Conservation (phyloP, 2,888 invertebrate genomes). For the Drosophila tripunctata region DNA sequence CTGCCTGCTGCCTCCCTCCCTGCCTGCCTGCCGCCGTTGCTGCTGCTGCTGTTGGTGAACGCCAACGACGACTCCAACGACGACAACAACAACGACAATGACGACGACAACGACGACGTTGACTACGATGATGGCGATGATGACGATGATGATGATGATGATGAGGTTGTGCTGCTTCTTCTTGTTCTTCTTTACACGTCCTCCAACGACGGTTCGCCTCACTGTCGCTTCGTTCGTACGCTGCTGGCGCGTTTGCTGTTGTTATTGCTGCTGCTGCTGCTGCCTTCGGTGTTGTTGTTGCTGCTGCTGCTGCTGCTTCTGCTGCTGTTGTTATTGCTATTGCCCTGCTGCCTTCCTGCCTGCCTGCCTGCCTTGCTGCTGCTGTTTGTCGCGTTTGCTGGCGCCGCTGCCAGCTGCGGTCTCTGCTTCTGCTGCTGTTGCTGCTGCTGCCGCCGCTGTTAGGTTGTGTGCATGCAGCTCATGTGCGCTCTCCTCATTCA, state of each 20-base stretch:
- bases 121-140: slow-evolving; percentile 10
- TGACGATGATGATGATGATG: slow-evolving; percentile 42
- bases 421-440: slow-evolving; percentile 50
- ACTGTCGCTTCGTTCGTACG: slow-evolving; percentile 63
- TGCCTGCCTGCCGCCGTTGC: slow-evolving; percentile 46
- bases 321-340: slow-evolving; percentile 29
- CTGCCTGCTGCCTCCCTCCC: slow-evolving; percentile 53
- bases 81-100: slow-evolving; percentile 21
- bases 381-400: slow-evolving; percentile 53
- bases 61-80: slow-evolving; percentile 42
- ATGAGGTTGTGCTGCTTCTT: slow-evolving; percentile 65
- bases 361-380: slow-evolving; percentile 50
- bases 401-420: slow-evolving; percentile 59
- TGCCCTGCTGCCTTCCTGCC: slow-evolving; percentile 52
- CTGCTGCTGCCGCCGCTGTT: slow-evolving; percentile 49
- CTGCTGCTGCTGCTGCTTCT: slow-evolving; percentile 12
- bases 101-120: slow-evolving; percentile 4
- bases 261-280: slow-evolving; percentile 38
- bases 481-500: slow-evolving; percentile 82
- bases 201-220: slow-evolving; percentile 67
- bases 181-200: slow-evolving; percentile 78
- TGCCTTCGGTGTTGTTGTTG: neutral
- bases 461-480: slow-evolving; percentile 79
- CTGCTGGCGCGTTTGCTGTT: slow-evolving; percentile 62
- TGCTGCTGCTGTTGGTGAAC: slow-evolving; percentile 53